phyloP scores from a whole-genome alignment of 2,888 invertebrate genomes.

The Ophraella communa region DNA sequence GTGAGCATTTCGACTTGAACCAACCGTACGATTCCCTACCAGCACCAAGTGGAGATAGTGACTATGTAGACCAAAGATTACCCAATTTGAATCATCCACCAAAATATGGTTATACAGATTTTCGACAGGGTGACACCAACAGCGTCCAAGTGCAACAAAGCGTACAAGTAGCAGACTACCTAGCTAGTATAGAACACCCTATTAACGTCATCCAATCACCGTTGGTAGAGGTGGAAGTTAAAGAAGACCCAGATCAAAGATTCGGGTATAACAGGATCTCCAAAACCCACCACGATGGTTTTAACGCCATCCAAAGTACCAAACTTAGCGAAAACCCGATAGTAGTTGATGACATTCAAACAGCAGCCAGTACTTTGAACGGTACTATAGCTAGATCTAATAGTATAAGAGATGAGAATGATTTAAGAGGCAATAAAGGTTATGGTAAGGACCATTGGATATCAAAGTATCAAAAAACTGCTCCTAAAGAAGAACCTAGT shows the following conservation, averaged over 20 bases:
- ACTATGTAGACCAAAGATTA: conserved; percentile 63
- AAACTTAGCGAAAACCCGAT: conserved; percentile 57
- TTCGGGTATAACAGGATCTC: conserved; percentile 13
- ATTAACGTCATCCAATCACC: conserved; percentile 75
- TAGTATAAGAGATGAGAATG: conserved; percentile 44
- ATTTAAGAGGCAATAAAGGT: too few species aligned
- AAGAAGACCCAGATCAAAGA: conserved; percentile 30
- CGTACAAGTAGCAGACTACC: conserved; percentile 71
- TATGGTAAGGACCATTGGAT: conserved; percentile 48
- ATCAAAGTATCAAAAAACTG: conserved; percentile 32
- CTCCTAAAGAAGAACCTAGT: conserved; percentile 50
- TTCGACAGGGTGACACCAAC: conserved; percentile 56
- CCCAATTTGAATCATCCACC: conserved; percentile 67
- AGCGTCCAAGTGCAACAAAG: conserved; percentile 68
- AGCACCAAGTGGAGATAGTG: conserved; percentile 43
- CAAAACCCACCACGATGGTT: not conserved
- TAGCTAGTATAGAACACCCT: conserved; percentile 76
- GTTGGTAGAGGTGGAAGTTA: conserved; percentile 66
- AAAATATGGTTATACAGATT: conserved; percentile 67
- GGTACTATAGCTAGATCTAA: conserved; percentile 41
- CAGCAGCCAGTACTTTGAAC: conserved; percentile 58
- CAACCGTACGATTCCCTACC: conserved; percentile 48
- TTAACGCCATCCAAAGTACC: not conserved
- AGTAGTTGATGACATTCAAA: conserved; percentile 63
- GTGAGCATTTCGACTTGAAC: conserved; percentile 49